Evolutionary conservation across 30 jellyfish, hydroid and myxozoan genomes (phyloP).

Genomic region (Pelagia noctiluca): DNA sequence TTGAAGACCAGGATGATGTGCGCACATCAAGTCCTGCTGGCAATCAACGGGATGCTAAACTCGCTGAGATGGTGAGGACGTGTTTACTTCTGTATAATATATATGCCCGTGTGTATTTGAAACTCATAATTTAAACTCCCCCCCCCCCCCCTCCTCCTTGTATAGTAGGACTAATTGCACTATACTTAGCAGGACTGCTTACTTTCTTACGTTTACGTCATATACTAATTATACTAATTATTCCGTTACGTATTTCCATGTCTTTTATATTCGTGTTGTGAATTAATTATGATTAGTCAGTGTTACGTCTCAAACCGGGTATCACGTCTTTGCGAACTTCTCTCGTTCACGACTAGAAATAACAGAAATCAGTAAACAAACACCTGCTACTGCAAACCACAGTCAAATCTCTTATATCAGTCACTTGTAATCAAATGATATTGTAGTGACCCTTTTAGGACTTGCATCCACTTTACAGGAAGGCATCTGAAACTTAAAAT

Average conservation of each 20-base stretch:
- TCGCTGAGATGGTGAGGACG: constrained; percentile 65
- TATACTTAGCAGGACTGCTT: not conserved
- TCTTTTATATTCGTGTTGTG: too few relatives aligned
- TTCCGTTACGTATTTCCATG: not conserved
- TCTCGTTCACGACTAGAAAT: too few relatives aligned
- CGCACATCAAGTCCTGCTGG: constrained; percentile 63
- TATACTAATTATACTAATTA: not conserved
- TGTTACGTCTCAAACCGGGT: too few relatives aligned
- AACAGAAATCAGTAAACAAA: too few relatives aligned
- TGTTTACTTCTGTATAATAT: too few relatives aligned
- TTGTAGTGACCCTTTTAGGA: too few relatives aligned
- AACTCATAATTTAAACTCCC: not conserved
- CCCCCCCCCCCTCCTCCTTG: not conserved
- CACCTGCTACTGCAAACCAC: too few relatives aligned
- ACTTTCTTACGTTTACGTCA: not conserved
- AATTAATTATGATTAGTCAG: too few relatives aligned
- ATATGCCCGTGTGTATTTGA: not conserved
- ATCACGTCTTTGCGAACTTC: too few relatives aligned
- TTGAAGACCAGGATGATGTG: constrained; percentile 68
- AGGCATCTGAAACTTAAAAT: not conserved
- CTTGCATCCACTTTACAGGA: not conserved
- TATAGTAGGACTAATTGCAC: too few relatives aligned
- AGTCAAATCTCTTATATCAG: too few relatives aligned
- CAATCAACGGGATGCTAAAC: constrained; percentile 60
- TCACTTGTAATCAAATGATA: too few relatives aligned